phyloP scores from a whole-genome alignment of 2,888 invertebrate species.

The Merodon equestris region DNA sequence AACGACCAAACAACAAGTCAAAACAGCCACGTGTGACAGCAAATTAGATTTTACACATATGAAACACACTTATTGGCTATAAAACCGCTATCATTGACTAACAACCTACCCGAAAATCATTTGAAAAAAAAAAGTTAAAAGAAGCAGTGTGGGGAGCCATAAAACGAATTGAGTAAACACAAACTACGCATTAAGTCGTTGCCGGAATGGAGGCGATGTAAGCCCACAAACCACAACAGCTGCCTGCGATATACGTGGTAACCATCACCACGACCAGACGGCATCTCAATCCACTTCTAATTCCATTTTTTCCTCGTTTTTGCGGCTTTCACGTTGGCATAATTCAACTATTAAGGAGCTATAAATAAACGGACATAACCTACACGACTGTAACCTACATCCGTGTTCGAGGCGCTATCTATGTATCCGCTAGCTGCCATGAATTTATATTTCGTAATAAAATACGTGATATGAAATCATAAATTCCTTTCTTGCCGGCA shows the following conservation, averaged over 20 bases:
- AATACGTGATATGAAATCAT: conserved; percentile 68
- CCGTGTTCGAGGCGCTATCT: background rate
- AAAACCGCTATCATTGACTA: no score
- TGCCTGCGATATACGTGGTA: background rate
- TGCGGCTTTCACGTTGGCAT: conserved; percentile 41
- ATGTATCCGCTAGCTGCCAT: conserved; percentile 59
- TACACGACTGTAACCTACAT: conserved; percentile 54
- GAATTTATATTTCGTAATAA: conserved; percentile 68
- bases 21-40: no score
- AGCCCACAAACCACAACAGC: background rate
- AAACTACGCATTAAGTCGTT: no score
- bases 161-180: no score
- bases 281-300: conserved; percentile 1
- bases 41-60: no score
- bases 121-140: no score
- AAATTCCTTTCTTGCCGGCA: conserved; percentile 46
- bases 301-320: conserved; percentile 12
- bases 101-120: no score
- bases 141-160: no score
- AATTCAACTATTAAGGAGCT: conserved; percentile 61
- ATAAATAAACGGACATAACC: conserved; percentile 57
- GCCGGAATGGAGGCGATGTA: no score
- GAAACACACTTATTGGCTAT: no score
- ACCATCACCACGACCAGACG: conserved; percentile 13
- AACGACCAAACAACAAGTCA: no score